Conservation (phyloP, 2,888 invertebrate genomes). For the Argyresthia goedartella region DNA sequence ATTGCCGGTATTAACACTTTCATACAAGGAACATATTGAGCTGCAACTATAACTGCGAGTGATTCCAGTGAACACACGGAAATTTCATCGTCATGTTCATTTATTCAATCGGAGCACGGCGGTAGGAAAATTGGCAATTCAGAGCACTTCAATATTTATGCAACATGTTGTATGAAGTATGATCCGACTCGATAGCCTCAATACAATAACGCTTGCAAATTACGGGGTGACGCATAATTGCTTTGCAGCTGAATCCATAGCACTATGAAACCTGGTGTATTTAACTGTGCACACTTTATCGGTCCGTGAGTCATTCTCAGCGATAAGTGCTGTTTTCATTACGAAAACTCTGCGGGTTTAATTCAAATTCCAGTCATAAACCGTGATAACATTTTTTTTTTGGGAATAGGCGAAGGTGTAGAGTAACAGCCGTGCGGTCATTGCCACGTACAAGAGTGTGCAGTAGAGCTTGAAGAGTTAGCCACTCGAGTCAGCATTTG, state of each 20-base stretch:
- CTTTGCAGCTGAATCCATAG: conserved; percentile 5
- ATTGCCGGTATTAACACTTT: conserved; percentile 34
- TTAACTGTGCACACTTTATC: conserved; percentile 16
- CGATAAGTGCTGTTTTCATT: conserved; percentile 13
- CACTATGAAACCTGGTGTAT: background rate
- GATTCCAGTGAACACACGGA: background rate
- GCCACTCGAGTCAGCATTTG: too few species aligned
- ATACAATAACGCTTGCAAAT: background rate
- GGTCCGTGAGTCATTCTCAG: conserved; percentile 17
- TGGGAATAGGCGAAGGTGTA: too few species aligned
- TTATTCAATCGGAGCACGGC: background rate
- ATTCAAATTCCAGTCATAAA: background rate
- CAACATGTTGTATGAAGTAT: too few species aligned
- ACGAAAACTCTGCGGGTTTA: background rate
- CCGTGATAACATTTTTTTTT: background rate
- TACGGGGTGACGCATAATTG: background rate
- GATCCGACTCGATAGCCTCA: too few species aligned
- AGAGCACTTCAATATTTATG: too few species aligned
- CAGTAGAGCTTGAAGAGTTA: too few species aligned
- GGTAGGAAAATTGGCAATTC: background rate
- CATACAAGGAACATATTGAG: conserved; percentile 10
- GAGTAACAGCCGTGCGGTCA: too few species aligned
- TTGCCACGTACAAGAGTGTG: too few species aligned
- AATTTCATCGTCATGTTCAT: background rate
- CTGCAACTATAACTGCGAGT: background rate